These are phyloP conservation scores for Sus scrofa DNA, from an alignment of 2,113 vertebrate genomes.

Conservation along the genomic window DNA sequence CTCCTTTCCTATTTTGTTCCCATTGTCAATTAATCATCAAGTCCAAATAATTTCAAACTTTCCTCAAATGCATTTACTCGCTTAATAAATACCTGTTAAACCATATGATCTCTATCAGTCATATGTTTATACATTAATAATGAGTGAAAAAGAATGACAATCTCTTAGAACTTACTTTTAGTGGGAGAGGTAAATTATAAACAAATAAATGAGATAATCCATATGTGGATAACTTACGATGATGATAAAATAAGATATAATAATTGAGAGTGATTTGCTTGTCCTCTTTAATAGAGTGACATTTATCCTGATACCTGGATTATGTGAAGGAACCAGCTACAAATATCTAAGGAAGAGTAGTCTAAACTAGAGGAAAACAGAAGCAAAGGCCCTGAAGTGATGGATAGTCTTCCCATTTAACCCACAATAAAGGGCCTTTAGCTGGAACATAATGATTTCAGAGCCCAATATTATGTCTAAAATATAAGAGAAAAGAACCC, in stretches of 20 bases:
- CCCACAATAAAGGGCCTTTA: not conserved
- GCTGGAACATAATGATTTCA: not conserved
- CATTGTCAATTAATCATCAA: not conserved
- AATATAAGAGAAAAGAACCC: not conserved
- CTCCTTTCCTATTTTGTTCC: not conserved
- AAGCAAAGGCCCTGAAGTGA: not conserved
- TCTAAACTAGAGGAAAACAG: not conserved
- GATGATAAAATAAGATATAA: slow-evolving; percentile 28
- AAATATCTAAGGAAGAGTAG: not conserved
- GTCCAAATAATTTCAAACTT: not conserved
- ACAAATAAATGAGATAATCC: not conserved
- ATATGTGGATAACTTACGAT: not conserved
- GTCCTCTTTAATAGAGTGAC: not conserved
- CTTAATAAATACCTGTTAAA: slow-evolving; percentile 34
- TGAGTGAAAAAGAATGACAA: not conserved
- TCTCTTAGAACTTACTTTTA: not conserved
- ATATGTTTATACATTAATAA: not conserved
- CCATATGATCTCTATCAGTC: not conserved
- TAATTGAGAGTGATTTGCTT: not conserved
- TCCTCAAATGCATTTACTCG: not conserved
- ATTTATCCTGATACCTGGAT: not conserved
- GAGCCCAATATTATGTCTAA: not conserved
- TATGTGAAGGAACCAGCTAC: not conserved
- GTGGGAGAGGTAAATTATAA: not conserved
- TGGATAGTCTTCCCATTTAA: not conserved